Evolutionary conservation across 2,113 vertebrate genomes (phyloP), one percentile per base, ranked within the genome.

Genomic region (Narcine bancroftii): DNA sequence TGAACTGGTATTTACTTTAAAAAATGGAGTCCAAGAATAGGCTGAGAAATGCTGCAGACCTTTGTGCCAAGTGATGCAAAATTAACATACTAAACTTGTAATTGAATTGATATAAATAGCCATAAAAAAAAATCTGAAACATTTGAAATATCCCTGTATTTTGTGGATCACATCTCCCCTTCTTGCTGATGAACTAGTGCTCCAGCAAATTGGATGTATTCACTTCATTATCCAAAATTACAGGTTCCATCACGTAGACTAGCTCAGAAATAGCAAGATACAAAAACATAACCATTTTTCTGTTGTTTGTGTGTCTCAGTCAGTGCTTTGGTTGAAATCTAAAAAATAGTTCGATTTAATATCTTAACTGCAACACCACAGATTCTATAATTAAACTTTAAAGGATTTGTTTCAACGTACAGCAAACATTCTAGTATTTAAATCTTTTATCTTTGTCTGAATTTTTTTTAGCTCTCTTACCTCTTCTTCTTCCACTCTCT

Each of bases 401-500:
- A 81, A 81, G 77, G 26, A 53, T 26, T 26, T 50, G 77, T 11
- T 29, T 83, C 53, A 83, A 13, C 26, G 21, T 6, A 33, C 9
- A 50, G 42, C 77, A 83, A 83, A 17, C 50, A 81, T 50, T 0
- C 77, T 24, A 33, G 29, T 72, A 39, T 76, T 15, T 42, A 76
- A 81, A 81, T 29, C 47, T 9, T 17, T 10, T 4, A 83, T 15
- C 2, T 4, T 17, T 56, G n/a, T 56, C 47, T 47, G 26, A 81
- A 53, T 56, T 56, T 83, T n/a, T n/a, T n/a, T n/a, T n/a, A n/a
- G n/a, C n/a, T n/a, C 53, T 1, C 53, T 63, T 33, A 99, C 99
- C 96, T 99, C 98, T 93, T 99, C 99, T 77, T 99, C 98, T 93
- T 99, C 98, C 76, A 99, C 95, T 21, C 98, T 93, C 81, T 98